Base-by-base conservation (phyloP, 2,797 vertebrate species). In the Hoplostethus mediterraneus region DNA sequence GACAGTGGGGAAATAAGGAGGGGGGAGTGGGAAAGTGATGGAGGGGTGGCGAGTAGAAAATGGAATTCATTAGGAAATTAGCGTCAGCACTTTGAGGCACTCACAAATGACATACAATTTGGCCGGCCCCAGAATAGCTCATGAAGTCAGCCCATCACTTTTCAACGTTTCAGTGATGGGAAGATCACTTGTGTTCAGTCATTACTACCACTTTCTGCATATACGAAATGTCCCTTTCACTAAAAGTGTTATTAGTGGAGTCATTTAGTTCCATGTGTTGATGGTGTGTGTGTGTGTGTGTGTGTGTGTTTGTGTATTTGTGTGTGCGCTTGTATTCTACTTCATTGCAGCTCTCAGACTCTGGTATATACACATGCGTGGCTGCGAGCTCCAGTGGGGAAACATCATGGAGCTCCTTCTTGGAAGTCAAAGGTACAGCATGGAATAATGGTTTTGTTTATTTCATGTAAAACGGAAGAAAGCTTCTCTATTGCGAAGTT, bases 301-400 rank as follows among this genome's bases (percentile, higher is more conserved):
- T 21, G 13, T 58, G 55, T 42, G 36, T 42, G 56, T 42, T 31
- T 57, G 28, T 21, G 6, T 47, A 14, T n/a, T 30, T 25, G 21
- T 30, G 8, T 16, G 11, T 73, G 2, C 51, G n/a, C 76, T 40
- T 79, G 28, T 85, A 2, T 83, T 21, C 8, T 42, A 0, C 55
- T 68, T 2, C 58, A 2, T 21, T 55, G 36, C 80, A 99, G 98
- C 93, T 97, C 57, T 96, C 97, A 0, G 98, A 99, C 90, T 97
- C 97, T 42, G 98, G 98, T 60, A 97, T 98, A 71, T 99, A 99
- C 51, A 99, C 98, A 3, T 99, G 98, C 40, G 97, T 99, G 87
- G 98, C 97, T 2, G 97, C 98, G 60, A 99, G 98, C 93, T 99
- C 98, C 67, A 99, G 96, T 59, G 98, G 98, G 4, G 98, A 99